Evolutionary conservation across 2,888 invertebrate genomes (phyloP).

Genomic region (Ichneumon xanthorius): DNA sequence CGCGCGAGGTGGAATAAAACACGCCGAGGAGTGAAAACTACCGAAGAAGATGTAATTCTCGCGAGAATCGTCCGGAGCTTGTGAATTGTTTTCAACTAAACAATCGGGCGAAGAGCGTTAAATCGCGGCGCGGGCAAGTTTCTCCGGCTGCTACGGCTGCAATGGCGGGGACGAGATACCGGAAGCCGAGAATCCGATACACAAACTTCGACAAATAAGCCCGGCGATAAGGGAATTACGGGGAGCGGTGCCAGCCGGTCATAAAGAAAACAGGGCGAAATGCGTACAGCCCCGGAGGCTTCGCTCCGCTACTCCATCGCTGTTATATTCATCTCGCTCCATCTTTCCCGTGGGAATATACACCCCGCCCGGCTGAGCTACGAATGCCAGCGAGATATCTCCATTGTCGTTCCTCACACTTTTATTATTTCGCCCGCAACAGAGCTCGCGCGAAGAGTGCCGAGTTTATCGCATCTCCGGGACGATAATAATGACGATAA

Average conservation of each 20-base stretch:
- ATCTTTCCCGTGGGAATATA: slow-evolving; percentile 53
- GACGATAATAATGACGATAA: slow-evolving; percentile 47
- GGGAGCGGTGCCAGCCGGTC: slow-evolving; percentile 16
- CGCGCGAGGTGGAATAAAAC: neutral
- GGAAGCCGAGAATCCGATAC: slow-evolving; percentile 52
- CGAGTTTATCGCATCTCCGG: slow-evolving; percentile 44
- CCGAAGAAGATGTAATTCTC: slow-evolving; percentile 23
- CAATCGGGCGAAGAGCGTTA: slow-evolving; percentile 22
- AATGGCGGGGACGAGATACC: neutral
- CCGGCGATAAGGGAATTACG: slow-evolving; percentile 58
- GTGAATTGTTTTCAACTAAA: slow-evolving; percentile 40
- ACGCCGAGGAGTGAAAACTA: slow-evolving; percentile 28
- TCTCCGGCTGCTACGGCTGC: neutral
- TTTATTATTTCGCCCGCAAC: slow-evolving; percentile 49
- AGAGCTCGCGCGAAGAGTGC: slow-evolving; percentile 34
- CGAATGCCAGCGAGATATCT: slow-evolving; percentile 49
- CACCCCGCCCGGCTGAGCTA: slow-evolving; percentile 14
- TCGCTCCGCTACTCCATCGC: neutral
- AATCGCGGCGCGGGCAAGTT: slow-evolving; percentile 17
- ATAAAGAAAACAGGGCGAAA: slow-evolving; percentile 42
- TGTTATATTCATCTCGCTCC: slow-evolving; percentile 53
- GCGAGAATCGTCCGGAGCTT: slow-evolving; percentile 29
- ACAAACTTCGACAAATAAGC: slow-evolving; percentile 56
- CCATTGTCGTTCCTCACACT: slow-evolving; percentile 47
- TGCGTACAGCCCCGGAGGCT: slow-evolving; percentile 24